Evolutionary conservation across 2,888 invertebrate species (phyloP).

Genomic region (Drosophila sordidapex): DNA sequence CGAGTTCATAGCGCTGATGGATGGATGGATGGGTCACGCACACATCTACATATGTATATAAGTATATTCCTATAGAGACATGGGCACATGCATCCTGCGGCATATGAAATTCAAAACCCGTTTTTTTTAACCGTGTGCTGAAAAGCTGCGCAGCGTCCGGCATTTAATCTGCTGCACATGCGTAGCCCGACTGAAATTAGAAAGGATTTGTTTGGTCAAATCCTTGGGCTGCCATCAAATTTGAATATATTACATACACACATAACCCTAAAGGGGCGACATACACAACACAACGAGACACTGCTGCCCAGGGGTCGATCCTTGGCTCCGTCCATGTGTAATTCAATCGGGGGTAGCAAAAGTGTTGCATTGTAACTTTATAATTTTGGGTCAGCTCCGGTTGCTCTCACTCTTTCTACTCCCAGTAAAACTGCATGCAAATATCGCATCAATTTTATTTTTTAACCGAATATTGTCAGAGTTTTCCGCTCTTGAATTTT

Average conservation of each 20-base stretch:
- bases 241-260: conserved; percentile 48
- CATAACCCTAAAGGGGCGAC: conserved; percentile 56
- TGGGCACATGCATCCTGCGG: conserved; percentile 42
- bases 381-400: conserved; percentile 73
- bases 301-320: conserved; percentile 67
- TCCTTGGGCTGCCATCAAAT: conserved; percentile 58
- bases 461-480: conserved; percentile 37
- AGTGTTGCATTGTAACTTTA: conserved; percentile 75
- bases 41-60: conserved; percentile 8
- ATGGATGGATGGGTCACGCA: conserved; percentile 69
- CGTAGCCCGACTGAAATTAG: conserved; percentile 62
- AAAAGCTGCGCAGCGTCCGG: conserved; percentile 73
- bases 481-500: conserved; percentile 14
- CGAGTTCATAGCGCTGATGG: conserved; percentile 61
- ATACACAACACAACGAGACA: conserved; percentile 38
- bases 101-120: conserved; percentile 75
- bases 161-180: conserved; percentile 71
- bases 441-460: conserved; percentile 68
- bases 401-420: conserved; percentile 31
- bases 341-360: conserved; percentile 64
- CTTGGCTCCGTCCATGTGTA: conserved; percentile 56
- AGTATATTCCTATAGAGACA: conserved; percentile 1
- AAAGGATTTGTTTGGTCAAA: conserved; percentile 78
- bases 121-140: conserved; percentile 44
- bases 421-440: conserved; percentile 47